Evolutionary conservation across 53 echinoderm and acorn worm species (phyloP), one percentile per base, ranked within the genome.

Genomic region (Temnopleurus reevesii): DNA sequence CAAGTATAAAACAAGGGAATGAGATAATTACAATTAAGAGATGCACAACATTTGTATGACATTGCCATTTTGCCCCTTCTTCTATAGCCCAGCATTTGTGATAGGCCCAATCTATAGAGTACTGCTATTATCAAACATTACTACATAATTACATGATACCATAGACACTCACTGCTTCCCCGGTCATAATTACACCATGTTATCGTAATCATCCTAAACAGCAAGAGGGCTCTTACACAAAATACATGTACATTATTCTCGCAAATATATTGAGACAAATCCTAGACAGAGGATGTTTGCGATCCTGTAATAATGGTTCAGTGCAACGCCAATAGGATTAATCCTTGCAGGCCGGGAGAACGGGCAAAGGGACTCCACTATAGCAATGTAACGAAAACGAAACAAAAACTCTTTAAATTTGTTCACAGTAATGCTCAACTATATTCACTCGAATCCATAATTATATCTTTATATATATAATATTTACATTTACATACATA

Each of bases 401-500:
- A 81, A 81, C 12, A 53, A 81, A 81, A 27, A 27, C 12, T 6
- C 10, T 28, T 28, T 2, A 36, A 83, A 83, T 36, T 83, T 83
- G 83, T 55, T 83, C 57, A 83, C 83, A 55, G 55, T 56, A 83
- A 55, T 55, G 55, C 57, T 56, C 55, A 83, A 83, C 83, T 51
- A 83, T 83, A 17, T 36, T 83, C 83, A 83, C 83, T 55, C 83
- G 83, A 83, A 51, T 51, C 31, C 53, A 80, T 80, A 80, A 80
- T 80, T 25, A 80, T 80, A 53, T 80, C 71, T 71, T 38, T 71
- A 71, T 41, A 31, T 63, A 71, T 71, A 71, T 71, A 71, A 31
- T 8, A 71, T 79, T n/a, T 49, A 79, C 28, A 49, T 23, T 46
- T 47, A 43, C 28, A 83, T 24, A 83, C 19, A 56, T 24, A 61